Evolutionary conservation across 2,888 invertebrate species (phyloP), one percentile per base, ranked within the genome.

Genomic region (Thereva unica): DNA sequence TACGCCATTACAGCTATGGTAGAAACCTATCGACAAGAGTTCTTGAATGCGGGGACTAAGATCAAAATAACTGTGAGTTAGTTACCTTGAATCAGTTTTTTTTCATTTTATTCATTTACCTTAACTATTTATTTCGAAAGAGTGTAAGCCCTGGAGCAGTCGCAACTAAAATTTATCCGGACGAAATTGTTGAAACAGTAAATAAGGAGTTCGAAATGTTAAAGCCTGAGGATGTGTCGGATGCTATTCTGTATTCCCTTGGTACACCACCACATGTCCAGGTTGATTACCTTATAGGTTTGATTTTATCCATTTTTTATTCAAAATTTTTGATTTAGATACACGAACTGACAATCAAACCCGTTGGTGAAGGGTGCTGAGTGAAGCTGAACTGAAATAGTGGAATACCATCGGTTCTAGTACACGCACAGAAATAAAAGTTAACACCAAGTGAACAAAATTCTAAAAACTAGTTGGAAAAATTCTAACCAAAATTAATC

Each of bases 111-210:
- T 8, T 38, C 5, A 41, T 41, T 8, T 38, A 45, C 4, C 10
- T 35, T 10, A 9, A 59, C 47, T 37, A 10, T 7, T 45, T 4
- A 4, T 7, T 56, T 56, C 10, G 64, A 23, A 23, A 78, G 78
- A 79, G 79, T 3, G 78, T 80, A 44, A 78, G 78, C 63, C 80
- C 80, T 0, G 80, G 80, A 4, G 78, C 78, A 3, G 78, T 79
- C 0, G 75, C 78, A 53, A 80, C 80, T 8, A 78, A 80, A 45
- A 79, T 80, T 1, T 78, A 79, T n/a, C 50, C 80, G 4, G 34
- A 68, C 4, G 74, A 75, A 55, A 72, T 59, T 4, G 5, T 38
- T 4, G 12, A 9, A 5, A 37, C 8, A 12, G 69, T 75, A 56
- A 72, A 74, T 38, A 74, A 10, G 4, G 8, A n/a, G 2, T 49